phyloP scores from a whole-genome alignment of 2,113 vertebrate species.

The Plecotus auritus region DNA sequence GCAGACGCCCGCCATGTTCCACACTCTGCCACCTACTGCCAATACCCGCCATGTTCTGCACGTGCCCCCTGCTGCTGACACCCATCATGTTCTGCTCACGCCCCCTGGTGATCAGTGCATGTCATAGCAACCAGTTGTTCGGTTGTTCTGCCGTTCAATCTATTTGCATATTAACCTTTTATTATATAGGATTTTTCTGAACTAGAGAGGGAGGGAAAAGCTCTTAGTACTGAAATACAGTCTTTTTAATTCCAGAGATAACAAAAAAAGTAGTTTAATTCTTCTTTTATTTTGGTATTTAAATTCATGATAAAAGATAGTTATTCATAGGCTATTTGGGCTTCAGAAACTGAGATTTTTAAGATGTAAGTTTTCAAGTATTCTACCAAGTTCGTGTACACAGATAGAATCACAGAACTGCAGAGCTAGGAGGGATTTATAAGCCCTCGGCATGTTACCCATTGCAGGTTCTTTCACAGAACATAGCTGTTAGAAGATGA shows the following conservation, averaged over 20 bases:
- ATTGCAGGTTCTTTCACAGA: neutral
- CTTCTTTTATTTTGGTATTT: slow-evolving; percentile 37
- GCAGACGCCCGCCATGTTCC: no score
- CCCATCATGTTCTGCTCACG: no score
- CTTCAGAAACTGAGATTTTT: slow-evolving; percentile 43
- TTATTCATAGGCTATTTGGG: slow-evolving; percentile 20
- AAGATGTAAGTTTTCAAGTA: slow-evolving; percentile 16
- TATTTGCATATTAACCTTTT: neutral
- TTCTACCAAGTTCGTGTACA: neutral
- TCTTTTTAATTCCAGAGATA: neutral
- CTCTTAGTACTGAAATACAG: neutral
- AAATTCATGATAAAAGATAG: slow-evolving; percentile 27
- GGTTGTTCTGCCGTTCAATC: no score
- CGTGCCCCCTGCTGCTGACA: no score
- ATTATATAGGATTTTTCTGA: neutral
- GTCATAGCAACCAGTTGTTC: no score
- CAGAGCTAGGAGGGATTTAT: neutral
- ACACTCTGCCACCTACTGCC: no score
- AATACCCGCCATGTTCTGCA: no score
- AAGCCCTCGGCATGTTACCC: neutral
- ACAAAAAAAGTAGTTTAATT: slow-evolving; percentile 5
- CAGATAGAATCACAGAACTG: neutral
- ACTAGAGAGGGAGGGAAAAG: neutral
- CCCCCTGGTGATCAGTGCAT: no score
- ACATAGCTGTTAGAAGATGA: neutral